Evolutionary conservation across 2,888 invertebrate species (phyloP).

Genomic region (Caenorhabditis doughertyi): DNA sequence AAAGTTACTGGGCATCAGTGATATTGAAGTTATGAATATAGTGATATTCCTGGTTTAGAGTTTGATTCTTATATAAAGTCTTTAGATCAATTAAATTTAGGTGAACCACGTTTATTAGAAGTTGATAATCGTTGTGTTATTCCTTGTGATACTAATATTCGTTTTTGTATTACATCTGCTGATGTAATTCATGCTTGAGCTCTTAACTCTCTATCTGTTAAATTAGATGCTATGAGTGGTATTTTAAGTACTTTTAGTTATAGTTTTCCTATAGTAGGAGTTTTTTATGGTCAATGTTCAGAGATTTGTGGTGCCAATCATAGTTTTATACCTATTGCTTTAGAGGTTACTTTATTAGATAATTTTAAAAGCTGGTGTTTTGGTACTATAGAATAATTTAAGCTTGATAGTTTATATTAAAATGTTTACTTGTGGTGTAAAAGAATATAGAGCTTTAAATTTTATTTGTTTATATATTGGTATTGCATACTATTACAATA

Average conservation of each 20-base stretch:
- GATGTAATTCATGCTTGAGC: constrained; percentile 84
- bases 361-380: constrained; percentile 75
- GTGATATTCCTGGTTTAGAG: constrained; percentile 80
- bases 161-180: constrained; percentile 82
- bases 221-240: constrained; percentile 84
- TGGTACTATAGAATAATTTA: constrained; percentile 66
- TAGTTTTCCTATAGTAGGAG: constrained; percentile 86
- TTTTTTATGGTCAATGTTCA: constrained; percentile 89
- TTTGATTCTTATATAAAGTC: constrained; percentile 83
- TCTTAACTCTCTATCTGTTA: constrained; percentile 83
- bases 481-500: constrained; percentile 86
- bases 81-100: constrained; percentile 74
- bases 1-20: constrained; percentile 83
- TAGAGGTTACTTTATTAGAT: constrained; percentile 76
- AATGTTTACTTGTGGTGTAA: constrained; percentile 74
- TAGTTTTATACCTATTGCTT: constrained; percentile 89
- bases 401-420: constrained; percentile 71
- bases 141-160: constrained; percentile 80
- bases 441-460: constrained; percentile 70
- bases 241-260: constrained; percentile 85
- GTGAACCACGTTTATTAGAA: constrained; percentile 82
- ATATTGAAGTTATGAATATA: constrained; percentile 83
- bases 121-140: constrained; percentile 83
- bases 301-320: constrained; percentile 91
- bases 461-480: constrained; percentile 69